Evolutionary conservation across 2,888 invertebrate genomes (phyloP).

Genomic region (Rugalucina vietnamica): DNA sequence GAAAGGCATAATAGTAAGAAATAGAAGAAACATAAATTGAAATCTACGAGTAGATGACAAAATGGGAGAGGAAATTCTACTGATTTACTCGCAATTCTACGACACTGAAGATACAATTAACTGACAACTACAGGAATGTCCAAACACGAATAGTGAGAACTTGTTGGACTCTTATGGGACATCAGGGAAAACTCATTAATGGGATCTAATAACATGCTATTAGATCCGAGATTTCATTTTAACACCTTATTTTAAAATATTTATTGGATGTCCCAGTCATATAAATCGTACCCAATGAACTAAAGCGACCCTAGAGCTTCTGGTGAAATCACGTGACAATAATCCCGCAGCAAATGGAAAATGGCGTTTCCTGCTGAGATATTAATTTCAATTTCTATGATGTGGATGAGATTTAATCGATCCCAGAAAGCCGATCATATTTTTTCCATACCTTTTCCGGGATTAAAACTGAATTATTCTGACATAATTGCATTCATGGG

Average conservation of each 20-base stretch:
- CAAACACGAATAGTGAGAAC: too few relatives aligned
- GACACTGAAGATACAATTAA: too few relatives aligned
- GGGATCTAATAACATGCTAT: not conserved
- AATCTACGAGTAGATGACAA: too few relatives aligned
- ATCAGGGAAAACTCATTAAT: not conserved
- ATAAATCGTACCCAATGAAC: constrained; percentile 1
- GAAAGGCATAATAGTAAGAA: too few relatives aligned
- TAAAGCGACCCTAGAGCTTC: not conserved
- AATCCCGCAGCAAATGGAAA: constrained; percentile 13
- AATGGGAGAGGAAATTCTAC: too few relatives aligned
- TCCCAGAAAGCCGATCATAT: constrained; percentile 26
- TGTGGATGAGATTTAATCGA: constrained; percentile 20
- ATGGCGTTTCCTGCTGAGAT: constrained; percentile 33
- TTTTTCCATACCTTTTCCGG: constrained; percentile 13
- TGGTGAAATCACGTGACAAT: not conserved
- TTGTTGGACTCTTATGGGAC: too few relatives aligned
- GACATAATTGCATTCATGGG: constrained; percentile 15
- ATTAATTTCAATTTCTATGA: constrained; percentile 28
- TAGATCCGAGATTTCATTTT: not conserved
- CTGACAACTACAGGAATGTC: too few relatives aligned
- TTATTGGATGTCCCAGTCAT: not conserved
- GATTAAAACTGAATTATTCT: constrained; percentile 18
- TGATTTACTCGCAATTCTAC: too few relatives aligned
- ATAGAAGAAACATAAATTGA: too few relatives aligned
- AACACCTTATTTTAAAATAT: constrained; percentile 6